Percentiles rank a stretch among this genome's conserved stretches.
Evolutionary conservation across 2,797 vertebrate genomes (phyloP).

Genomic region (Enoplosus armatus): DNA sequence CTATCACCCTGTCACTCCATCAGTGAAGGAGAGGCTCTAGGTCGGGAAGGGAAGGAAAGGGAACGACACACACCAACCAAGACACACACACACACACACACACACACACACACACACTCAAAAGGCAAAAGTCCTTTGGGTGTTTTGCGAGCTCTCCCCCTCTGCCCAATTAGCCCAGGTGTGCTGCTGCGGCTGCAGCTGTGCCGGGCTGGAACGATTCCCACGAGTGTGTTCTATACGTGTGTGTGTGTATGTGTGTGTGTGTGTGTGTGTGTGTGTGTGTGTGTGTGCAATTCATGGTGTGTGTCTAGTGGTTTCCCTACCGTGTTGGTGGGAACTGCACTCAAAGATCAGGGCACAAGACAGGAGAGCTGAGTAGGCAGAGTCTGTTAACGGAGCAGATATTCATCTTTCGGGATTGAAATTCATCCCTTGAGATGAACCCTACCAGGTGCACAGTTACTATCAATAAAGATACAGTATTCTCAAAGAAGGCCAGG

Average conservation of each 20-base stretch:
- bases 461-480: background rate
- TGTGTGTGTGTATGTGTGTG: slow-evolving; percentile 14
- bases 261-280: slow-evolving; percentile 15
- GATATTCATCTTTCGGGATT: slow-evolving; percentile 18
- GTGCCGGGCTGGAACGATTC: slow-evolving; percentile 24
- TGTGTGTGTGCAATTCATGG: slow-evolving; percentile 19
- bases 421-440: slow-evolving; percentile 5
- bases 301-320: slow-evolving; percentile 29
- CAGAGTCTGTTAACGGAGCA: slow-evolving; percentile 2
- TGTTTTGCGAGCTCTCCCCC: slow-evolving; percentile 31
- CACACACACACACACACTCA: slow-evolving; percentile 4
- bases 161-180: slow-evolving; percentile 61
- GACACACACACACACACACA: too few relatives aligned
- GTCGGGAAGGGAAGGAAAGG: slow-evolving; percentile 40
- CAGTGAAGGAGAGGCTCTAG: slow-evolving; percentile 65
- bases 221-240: slow-evolving; percentile 13
- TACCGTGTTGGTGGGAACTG: slow-evolving; percentile 3
- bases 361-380: slow-evolving; percentile 46
- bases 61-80: background rate
- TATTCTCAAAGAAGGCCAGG: background rate
- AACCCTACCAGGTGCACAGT: background rate
- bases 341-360: slow-evolving; percentile 33
- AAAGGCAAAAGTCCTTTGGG: slow-evolving; percentile 50
- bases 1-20: slow-evolving; percentile 48
- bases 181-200: slow-evolving; percentile 45